phyloP scores from a whole-genome alignment of 2,113 vertebrate genomes.

The Trochalopteron elliotii region DNA sequence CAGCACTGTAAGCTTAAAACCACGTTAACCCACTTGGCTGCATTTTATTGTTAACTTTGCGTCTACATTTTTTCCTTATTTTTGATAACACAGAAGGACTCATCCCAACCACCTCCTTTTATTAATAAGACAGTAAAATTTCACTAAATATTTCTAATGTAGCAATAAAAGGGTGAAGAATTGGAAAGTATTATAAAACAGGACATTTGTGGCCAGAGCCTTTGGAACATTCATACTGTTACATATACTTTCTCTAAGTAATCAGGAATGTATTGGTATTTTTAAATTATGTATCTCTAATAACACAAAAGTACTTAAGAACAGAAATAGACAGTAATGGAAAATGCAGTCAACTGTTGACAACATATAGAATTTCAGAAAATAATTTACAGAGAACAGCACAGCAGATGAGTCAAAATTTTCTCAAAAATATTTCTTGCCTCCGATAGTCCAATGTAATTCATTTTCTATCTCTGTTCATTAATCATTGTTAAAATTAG shows the following conservation, averaged over 20 bases:
- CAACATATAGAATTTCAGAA: conserved; percentile 95
- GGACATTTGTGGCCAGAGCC: conserved; percentile 59
- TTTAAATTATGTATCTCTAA: conserved; percentile 87
- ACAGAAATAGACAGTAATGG: conserved; percentile 95
- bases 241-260: conserved; percentile 77
- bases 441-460: conserved; percentile 99
- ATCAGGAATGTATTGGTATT: conserved; percentile 84
- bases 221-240: conserved; percentile 66
- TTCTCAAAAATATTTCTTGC: conserved; percentile 99
- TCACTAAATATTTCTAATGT: conserved; percentile 62
- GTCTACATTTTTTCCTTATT: not conserved
- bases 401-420: conserved; percentile 98
- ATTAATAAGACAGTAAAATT: conserved; percentile 17
- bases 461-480: conserved; percentile 99
- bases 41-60: conserved; percentile 14
- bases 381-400: conserved; percentile 91
- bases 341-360: conserved; percentile 98
- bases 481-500: conserved; percentile 99
- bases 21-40: conserved; percentile 14
- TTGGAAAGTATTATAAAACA: conserved; percentile 65
- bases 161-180: conserved; percentile 66
- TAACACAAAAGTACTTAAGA: conserved; percentile 91
- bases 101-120: not conserved
- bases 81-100: not conserved
- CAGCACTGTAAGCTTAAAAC: conserved; percentile 10